These are phyloP conservation scores for Aphaenogaster ashmeadi DNA, from an alignment of 1,140 invertebrate species.

Conservation along the genomic window DNA sequence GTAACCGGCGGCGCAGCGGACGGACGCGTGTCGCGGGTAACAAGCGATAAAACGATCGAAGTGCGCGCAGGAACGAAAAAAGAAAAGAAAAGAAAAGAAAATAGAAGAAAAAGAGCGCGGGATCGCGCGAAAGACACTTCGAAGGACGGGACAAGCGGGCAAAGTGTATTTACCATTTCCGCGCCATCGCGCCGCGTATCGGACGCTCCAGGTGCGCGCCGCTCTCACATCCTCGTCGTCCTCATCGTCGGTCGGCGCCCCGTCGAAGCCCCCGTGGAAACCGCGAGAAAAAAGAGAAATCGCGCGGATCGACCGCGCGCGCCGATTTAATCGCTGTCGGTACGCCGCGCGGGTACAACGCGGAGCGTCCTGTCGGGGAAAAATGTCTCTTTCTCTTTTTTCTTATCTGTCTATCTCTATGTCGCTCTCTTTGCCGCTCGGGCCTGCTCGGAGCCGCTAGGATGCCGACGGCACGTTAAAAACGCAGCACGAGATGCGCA, in stretches of 20 bases:
- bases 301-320: conserved; percentile 4
- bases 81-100: not conserved
- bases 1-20: conserved; percentile 22
- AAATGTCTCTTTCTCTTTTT: not conserved
- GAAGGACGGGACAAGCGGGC: not conserved
- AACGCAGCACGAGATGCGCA: conserved; percentile 57
- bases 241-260: conserved; percentile 61
- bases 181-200: conserved; percentile 60
- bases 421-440: not conserved
- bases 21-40: conserved; percentile 22
- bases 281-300: not conserved
- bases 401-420: not conserved
- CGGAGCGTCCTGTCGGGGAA: not conserved
- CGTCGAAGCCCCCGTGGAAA: not conserved
- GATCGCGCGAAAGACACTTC: not conserved
- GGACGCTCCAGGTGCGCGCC: conserved; percentile 64
- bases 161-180: conserved; percentile 71
- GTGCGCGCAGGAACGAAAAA: not conserved
- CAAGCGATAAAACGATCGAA: not conserved
- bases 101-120: not conserved
- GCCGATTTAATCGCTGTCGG: not conserved
- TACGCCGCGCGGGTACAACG: not conserved
- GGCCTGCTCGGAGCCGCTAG: not conserved
- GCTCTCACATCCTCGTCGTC: conserved; percentile 63
- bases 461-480: not conserved